Base-by-base conservation (phyloP, 2,888 invertebrate genomes). In the Pandemis heparana region DNA sequence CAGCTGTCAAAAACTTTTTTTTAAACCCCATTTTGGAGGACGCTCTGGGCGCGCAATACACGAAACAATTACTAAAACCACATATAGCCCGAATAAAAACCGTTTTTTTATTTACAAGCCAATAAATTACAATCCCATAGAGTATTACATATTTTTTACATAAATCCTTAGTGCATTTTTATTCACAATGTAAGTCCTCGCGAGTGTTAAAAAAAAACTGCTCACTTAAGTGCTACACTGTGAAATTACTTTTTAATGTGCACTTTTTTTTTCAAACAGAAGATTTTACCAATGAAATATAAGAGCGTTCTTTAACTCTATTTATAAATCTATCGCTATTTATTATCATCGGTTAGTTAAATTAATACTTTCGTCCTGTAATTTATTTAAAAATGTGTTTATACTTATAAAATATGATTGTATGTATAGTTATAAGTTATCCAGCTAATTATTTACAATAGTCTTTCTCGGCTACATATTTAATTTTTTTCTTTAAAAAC, bases 381-480 rank as follows among this genome's bases (percentile, higher is more conserved):
- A 77, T 88, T 84, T 75, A 77, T 80, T 79, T 80, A 76, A 84
- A 89, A 92, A 90, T 82, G 87, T 81, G 79, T 88, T 84, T 87
- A 86, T 80, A 83, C 82, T 87, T 89, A 89, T 79, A 88, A 87
- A 87, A 87, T 90, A 89, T 85, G 79, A 79, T 86, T 84, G 82
- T 84, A 84, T 86, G 82, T 84, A 72, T 72, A 68, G 68, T 69
- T 61, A 74, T 89, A 88, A 89, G 88, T 87, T 90, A 91, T 89
- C 75, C 86, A 83, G 85, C 89, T 92, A 90, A 79, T 70, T 92
- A 93, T 92, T 79, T 92, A 93, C 94, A 94, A 91, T 92, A 93
- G 88, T 90, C 88, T 88, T 90, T 79, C 87, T 89, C 84, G 87
- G 90, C 90, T 92, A 92, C 83, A 83, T 83, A 84, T 84, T 80